phyloP scores from a whole-genome alignment of 2,888 invertebrate genomes.

The Prosopocoilus inquinatus region DNA sequence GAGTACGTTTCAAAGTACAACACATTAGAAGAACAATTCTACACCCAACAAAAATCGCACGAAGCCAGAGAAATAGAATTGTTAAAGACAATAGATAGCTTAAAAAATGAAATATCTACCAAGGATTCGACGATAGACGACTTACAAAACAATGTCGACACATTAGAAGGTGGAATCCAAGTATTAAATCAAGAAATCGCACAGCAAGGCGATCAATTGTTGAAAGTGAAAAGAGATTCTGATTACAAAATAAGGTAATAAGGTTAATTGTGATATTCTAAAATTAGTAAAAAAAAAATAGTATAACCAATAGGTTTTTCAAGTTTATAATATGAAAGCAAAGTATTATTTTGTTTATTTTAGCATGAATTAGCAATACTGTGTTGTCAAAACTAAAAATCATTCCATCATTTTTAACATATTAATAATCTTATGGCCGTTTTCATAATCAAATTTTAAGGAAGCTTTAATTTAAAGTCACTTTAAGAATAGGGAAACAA shows the following conservation, averaged over 20 bases:
- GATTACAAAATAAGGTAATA: constrained; percentile 53
- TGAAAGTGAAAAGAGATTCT: constrained; percentile 42
- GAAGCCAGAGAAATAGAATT: constrained; percentile 47
- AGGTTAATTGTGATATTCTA: too few relatives aligned
- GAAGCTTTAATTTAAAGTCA: too few relatives aligned
- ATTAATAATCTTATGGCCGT: too few relatives aligned
- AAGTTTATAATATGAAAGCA: too few relatives aligned
- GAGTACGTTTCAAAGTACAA: constrained; percentile 57
- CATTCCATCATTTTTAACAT: too few relatives aligned
- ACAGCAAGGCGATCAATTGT: constrained; percentile 43
- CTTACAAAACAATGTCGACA: constrained; percentile 50
- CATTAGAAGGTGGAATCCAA: constrained; percentile 50
- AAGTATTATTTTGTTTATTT: too few relatives aligned
- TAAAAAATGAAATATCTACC: constrained; percentile 46
- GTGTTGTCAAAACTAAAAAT: too few relatives aligned
- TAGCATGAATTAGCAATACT: too few relatives aligned
- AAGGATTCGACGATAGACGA: constrained; percentile 48
- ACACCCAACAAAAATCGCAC: constrained; percentile 48
- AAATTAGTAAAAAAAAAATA: too few relatives aligned
- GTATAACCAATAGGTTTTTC: too few relatives aligned
- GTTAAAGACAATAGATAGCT: constrained; percentile 46
- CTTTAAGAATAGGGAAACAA: too few relatives aligned
- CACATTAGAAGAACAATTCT: constrained; percentile 50
- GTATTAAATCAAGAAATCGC: constrained; percentile 50
- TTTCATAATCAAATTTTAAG: too few relatives aligned